Percentiles rank a stretch among this genome's conserved stretches.
These are phyloP conservation scores for Cenopis cana DNA, from an alignment of 2,888 invertebrate genomes.

Conservation along the genomic window DNA sequence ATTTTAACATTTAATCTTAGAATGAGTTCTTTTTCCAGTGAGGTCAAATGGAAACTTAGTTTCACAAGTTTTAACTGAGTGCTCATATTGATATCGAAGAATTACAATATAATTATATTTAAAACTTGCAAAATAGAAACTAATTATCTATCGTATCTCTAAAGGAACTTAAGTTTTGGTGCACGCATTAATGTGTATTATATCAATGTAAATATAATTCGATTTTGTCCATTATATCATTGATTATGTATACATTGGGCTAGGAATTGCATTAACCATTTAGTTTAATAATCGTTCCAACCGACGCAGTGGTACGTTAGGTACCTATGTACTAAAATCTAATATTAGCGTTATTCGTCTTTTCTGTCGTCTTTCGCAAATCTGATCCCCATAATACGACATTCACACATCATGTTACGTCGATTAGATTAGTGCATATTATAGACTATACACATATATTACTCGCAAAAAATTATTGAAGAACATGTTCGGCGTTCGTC, in stretches of 20 bases:
- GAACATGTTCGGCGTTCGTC: too few relatives aligned
- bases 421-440: too few relatives aligned
- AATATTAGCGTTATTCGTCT: too few relatives aligned
- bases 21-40: background rate
- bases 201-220: slow-evolving; percentile 4
- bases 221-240: background rate
- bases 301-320: too few relatives aligned
- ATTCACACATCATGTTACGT: too few relatives aligned
- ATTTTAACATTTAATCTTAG: background rate
- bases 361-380: too few relatives aligned
- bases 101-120: slow-evolving; percentile 10
- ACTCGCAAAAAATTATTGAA: too few relatives aligned
- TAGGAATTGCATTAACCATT: too few relatives aligned
- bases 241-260: background rate
- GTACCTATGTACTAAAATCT: too few relatives aligned
- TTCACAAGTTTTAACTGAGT: background rate
- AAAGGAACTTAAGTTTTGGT: slow-evolving; percentile 27
- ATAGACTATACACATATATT: too few relatives aligned
- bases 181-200: slow-evolving; percentile 18
- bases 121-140: slow-evolving; percentile 25
- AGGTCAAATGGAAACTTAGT: background rate
- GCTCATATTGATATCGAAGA: slow-evolving; percentile 8
- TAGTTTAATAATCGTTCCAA: too few relatives aligned
- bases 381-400: too few relatives aligned
- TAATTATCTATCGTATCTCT: slow-evolving; percentile 16